phyloP scores from a whole-genome alignment of 2,797 vertebrate genomes.

The Macropus fuliginosus region DNA sequence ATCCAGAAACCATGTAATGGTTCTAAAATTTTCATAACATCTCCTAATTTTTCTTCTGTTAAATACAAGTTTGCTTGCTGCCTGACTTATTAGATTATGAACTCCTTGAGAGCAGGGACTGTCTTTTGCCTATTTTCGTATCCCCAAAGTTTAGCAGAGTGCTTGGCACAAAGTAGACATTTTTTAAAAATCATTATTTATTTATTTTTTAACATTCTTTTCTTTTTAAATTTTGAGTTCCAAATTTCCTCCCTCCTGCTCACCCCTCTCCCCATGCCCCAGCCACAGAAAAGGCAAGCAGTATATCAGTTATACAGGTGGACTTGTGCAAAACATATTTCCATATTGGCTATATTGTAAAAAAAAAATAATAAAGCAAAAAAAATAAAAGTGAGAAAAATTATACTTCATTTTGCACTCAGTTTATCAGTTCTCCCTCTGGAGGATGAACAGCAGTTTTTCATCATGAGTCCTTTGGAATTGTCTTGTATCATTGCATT shows the following conservation, averaged over 20 bases:
- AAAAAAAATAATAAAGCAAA: no score
- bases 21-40: not conserved
- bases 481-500: not conserved
- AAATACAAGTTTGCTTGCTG: not conserved
- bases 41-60: not conserved
- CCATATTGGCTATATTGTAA: not conserved
- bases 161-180: not conserved
- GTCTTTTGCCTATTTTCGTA: not conserved
- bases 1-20: not conserved
- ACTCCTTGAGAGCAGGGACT: not conserved
- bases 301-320: not conserved
- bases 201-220: not conserved
- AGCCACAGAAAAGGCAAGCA: not conserved
- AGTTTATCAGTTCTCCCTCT: not conserved
- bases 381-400: not conserved
- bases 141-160: not conserved
- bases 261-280: not conserved
- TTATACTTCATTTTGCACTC: not conserved
- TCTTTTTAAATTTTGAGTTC: not conserved
- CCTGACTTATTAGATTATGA: not conserved
- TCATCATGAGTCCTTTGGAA: not conserved
- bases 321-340: not conserved
- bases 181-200: not conserved
- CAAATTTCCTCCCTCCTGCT: not conserved
- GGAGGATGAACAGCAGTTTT: not conserved